phyloP scores from a whole-genome alignment of 1,140 invertebrate species.

The Ooceraea biroi region DNA sequence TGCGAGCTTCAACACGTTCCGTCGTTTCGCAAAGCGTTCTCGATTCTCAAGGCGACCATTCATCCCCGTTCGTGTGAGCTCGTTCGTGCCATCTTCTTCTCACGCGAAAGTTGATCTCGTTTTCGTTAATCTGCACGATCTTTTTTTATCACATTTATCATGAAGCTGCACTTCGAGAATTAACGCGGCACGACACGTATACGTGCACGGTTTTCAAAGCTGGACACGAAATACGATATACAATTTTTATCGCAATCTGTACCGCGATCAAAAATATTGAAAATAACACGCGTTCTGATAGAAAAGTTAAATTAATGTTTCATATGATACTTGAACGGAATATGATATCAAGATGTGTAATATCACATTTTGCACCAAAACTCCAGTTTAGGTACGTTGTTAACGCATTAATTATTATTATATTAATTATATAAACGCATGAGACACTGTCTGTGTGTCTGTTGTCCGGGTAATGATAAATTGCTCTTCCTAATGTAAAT shows the following conservation, averaged over 20 bases:
- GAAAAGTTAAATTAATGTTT: conserved; percentile 11
- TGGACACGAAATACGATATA: neutral
- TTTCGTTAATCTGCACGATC: conserved; percentile 24
- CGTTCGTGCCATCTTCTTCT: conserved; percentile 1
- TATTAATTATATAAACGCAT: neutral
- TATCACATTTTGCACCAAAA: neutral
- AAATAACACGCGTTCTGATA: neutral
- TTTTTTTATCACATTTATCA: conserved; percentile 3
- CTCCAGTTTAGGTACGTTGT: neutral
- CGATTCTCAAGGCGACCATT: conserved; percentile 26
- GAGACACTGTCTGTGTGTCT: conserved; percentile 1
- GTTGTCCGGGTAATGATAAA: neutral
- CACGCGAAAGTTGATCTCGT: conserved; percentile 34
- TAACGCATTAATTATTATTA: neutral
- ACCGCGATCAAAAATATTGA: neutral
- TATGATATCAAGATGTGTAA: neutral
- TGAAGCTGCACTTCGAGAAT: neutral
- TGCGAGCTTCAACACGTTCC: conserved; percentile 16
- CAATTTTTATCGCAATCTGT: neutral
- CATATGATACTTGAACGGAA: neutral
- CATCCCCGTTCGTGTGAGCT: conserved; percentile 8
- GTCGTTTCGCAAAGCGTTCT: conserved; percentile 15
- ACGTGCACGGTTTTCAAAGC: conserved; percentile 1
- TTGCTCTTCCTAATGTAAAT: neutral
- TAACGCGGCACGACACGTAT: neutral